phyloP scores from a whole-genome alignment of 2,113 vertebrate genomes.

The Eulemur macaco region DNA sequence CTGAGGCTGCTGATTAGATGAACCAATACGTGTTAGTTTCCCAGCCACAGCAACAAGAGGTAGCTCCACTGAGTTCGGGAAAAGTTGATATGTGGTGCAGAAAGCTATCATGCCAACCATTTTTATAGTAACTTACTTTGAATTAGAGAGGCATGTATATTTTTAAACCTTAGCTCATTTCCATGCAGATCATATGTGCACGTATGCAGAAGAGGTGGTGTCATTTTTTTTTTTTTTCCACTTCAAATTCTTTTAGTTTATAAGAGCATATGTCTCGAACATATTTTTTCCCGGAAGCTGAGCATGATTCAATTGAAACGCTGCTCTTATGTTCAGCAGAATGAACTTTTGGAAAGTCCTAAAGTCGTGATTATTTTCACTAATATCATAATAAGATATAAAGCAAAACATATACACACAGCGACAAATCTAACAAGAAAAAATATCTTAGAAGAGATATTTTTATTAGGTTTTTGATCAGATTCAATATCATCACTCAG shows the following conservation, averaged over 20 bases:
- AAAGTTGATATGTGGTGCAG: conserved; percentile 18
- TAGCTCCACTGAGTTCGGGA: background rate
- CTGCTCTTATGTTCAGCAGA: background rate
- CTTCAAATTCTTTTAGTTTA: conserved; percentile 47
- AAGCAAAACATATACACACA: background rate
- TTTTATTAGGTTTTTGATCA: background rate
- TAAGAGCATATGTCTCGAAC: conserved; percentile 23
- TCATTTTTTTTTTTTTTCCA: background rate
- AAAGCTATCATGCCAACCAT: conserved; percentile 36
- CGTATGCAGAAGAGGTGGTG: background rate
- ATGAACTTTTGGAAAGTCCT: conserved; percentile 23
- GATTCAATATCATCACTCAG: background rate
- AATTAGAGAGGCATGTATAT: conserved; percentile 1
- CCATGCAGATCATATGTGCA: conserved; percentile 11
- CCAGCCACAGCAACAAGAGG: background rate
- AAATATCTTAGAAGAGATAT: background rate
- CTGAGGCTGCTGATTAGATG: conserved; percentile 35
- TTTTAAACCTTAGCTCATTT: conserved; percentile 52
- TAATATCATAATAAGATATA: background rate
- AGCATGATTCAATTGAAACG: conserved; percentile 48
- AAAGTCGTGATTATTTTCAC: background rate
- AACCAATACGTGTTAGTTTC: background rate
- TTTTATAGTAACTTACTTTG: conserved; percentile 35
- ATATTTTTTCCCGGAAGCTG: background rate
- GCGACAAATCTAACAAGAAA: background rate